Conservation (phyloP, 2,888 invertebrate genomes). For the Subacronicta megacephala region DNA sequence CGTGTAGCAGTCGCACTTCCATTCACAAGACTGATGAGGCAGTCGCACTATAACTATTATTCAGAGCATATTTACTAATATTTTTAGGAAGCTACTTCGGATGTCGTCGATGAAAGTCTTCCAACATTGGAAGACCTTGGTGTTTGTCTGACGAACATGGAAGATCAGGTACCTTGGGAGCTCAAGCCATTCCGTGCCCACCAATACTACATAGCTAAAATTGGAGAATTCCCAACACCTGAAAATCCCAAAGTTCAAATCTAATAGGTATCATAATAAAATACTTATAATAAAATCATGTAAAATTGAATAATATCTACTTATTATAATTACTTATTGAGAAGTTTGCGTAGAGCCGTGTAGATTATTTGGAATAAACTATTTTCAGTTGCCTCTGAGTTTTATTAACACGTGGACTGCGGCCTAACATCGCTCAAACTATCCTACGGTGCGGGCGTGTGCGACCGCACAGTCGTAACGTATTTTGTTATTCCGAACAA, state of each 20-base stretch:
- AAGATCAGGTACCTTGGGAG: conserved; percentile 95
- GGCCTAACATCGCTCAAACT: too few relatives aligned
- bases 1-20: too few relatives aligned
- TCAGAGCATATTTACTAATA: not conserved
- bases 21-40: too few relatives aligned
- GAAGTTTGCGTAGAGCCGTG: conserved; percentile 31
- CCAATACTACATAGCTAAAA: conserved; percentile 92
- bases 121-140: conserved; percentile 97
- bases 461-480: too few relatives aligned
- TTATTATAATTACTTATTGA: conserved; percentile 20
- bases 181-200: conserved; percentile 92
- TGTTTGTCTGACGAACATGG: conserved; percentile 93
- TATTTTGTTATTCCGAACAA: too few relatives aligned
- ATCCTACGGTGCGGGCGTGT: too few relatives aligned
- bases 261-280: conserved; percentile 16
- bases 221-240: conserved; percentile 93
- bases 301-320: conserved; percentile 29
- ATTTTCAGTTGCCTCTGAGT: conserved; percentile 46
- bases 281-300: conserved; percentile 32
- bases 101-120: conserved; percentile 90
- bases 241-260: conserved; percentile 88
- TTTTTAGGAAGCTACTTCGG: conserved; percentile 93
- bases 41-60: too few relatives aligned
- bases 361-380: conserved; percentile 64
- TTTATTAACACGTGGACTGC: too few relatives aligned